These are phyloP conservation scores for Drosophila insularis DNA, from an alignment of 1,140 invertebrate species.

Conservation along the genomic window DNA sequence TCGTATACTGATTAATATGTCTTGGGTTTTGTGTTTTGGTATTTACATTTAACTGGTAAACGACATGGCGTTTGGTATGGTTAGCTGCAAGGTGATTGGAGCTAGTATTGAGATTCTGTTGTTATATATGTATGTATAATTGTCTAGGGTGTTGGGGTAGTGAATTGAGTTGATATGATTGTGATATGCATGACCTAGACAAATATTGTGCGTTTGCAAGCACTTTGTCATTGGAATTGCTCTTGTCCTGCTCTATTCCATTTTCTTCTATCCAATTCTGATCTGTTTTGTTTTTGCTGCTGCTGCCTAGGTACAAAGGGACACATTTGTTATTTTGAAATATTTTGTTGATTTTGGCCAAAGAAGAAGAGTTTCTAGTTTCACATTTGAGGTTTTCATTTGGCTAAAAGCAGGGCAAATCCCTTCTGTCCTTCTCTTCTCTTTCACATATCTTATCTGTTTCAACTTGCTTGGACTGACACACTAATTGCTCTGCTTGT, in stretches of 20 bases:
- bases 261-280: neutral
- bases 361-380: slow-evolving; percentile 45
- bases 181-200: slow-evolving; percentile 73
- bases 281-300: neutral
- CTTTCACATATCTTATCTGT: slow-evolving; percentile 21
- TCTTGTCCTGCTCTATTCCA: slow-evolving; percentile 12
- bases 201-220: slow-evolving; percentile 77
- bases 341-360: slow-evolving; percentile 75
- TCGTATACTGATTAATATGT: slow-evolving; percentile 72
- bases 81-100: neutral
- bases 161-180: slow-evolving; percentile 3
- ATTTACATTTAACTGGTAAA: slow-evolving; percentile 72
- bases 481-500: slow-evolving; percentile 73
- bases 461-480: slow-evolving; percentile 45
- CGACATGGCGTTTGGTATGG: slow-evolving; percentile 28
- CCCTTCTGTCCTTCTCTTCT: neutral
- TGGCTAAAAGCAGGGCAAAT: slow-evolving; percentile 55
- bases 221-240: slow-evolving; percentile 66
- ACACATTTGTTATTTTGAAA: slow-evolving; percentile 80
- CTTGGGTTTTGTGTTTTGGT: slow-evolving; percentile 60
- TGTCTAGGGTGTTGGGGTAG: neutral
- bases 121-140: neutral
- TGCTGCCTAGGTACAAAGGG: slow-evolving; percentile 31
- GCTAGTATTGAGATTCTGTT: neutral
- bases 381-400: slow-evolving; percentile 74